Percentiles rank a stretch among this genome's conserved stretches.
Conservation (phyloP, 2,888 invertebrate genomes). For the Acanthacorydalis orientalis region DNA sequence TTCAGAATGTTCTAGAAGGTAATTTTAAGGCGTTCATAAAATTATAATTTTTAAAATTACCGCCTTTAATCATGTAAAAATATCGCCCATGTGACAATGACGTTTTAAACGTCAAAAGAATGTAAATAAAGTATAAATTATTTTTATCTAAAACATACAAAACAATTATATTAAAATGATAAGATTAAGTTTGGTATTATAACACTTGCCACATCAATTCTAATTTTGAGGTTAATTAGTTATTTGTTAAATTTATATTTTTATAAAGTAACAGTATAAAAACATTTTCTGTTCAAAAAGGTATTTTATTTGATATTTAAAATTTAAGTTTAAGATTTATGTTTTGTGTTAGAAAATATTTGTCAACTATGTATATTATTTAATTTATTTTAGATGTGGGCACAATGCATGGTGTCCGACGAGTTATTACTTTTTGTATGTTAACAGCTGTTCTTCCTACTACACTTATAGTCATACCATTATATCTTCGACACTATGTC, state of each 20-base stretch:
- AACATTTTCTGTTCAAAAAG: background rate
- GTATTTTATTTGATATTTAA: conserved; percentile 1
- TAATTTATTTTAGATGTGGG: conserved; percentile 36
- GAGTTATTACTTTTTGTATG: conserved; percentile 61
- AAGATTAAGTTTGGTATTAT: too few relatives aligned
- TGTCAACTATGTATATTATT: conserved; percentile 5
- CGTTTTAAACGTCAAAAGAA: background rate
- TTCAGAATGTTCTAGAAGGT: too few relatives aligned
- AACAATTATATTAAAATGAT: too few relatives aligned
- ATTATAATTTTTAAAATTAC: background rate
- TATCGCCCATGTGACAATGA: background rate
- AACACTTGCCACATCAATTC: too few relatives aligned
- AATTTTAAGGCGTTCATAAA: too few relatives aligned
- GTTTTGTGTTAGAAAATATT: conserved; percentile 1
- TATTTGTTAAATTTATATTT: too few relatives aligned
- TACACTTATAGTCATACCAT: conserved; percentile 54
- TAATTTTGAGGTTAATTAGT: too few relatives aligned
- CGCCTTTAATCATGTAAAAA: background rate
- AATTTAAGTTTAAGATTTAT: background rate
- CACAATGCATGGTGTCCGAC: conserved; percentile 64
- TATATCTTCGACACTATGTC: conserved; percentile 57
- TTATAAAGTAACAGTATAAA: too few relatives aligned
- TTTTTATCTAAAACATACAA: too few relatives aligned
- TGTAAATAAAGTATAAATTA: too few relatives aligned
- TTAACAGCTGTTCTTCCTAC: conserved; percentile 61